Percentiles rank a stretch among this genome's conserved stretches.
phyloP scores from a whole-genome alignment of 2,797 vertebrate species.

The Tapirus indicus region DNA sequence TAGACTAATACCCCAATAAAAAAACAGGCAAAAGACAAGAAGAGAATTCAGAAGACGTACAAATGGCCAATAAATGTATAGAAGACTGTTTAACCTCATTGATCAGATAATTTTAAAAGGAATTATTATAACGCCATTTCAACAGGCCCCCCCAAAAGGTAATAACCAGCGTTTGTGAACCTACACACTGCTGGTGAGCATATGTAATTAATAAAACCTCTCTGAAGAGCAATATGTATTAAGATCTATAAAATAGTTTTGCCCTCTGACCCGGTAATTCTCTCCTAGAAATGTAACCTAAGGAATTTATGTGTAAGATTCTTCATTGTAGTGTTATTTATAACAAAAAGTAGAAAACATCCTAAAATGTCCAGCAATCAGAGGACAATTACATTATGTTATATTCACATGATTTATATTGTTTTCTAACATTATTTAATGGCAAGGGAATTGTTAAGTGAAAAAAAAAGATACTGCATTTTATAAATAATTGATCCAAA shows the following conservation, averaged over 20 bases:
- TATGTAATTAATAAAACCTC: neutral
- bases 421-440: slow-evolving; percentile 35
- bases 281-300: neutral
- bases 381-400: neutral
- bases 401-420: neutral
- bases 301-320: slow-evolving; percentile 32
- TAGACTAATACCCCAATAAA: neutral
- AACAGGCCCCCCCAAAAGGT: neutral
- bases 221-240: slow-evolving; percentile 4
- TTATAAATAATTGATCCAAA: slow-evolving; percentile 28
- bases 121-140: neutral
- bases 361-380: slow-evolving; percentile 14
- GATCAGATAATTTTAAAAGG: slow-evolving; percentile 19
- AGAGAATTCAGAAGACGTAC: neutral
- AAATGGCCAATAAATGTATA: neutral
- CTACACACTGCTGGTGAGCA: neutral
- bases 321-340: slow-evolving; percentile 30
- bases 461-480: neutral
- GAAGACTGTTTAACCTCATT: slow-evolving; percentile 20
- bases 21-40: neutral
- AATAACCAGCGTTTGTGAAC: slow-evolving; percentile 43
- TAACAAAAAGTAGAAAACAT: slow-evolving; percentile 39
- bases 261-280: neutral
- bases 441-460: neutral
- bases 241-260: slow-evolving; percentile 22